Percentiles rank a stretch among this genome's conserved stretches.
phyloP scores from a whole-genome alignment of 2,113 vertebrate species.

The Microcebus lehilahytsara region DNA sequence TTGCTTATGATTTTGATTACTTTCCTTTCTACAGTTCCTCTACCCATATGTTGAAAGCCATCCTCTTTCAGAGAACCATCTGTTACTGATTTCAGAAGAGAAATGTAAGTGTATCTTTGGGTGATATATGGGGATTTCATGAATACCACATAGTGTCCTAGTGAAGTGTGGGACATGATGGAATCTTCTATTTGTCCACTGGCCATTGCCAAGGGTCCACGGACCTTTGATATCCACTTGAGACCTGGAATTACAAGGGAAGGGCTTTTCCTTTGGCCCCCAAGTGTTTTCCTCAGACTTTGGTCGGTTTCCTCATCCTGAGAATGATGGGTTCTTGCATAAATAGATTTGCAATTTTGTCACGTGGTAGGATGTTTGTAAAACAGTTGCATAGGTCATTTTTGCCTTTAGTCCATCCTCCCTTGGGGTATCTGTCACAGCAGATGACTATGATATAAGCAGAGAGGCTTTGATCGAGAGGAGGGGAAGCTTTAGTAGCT shows the following conservation, averaged over 20 bases:
- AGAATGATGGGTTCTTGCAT: not conserved
- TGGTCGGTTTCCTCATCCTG: not conserved
- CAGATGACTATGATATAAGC: not conserved
- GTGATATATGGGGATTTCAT: not conserved
- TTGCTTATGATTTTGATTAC: constrained; percentile 43
- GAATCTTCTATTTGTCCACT: not conserved
- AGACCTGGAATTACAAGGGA: not conserved
- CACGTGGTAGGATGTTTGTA: not conserved
- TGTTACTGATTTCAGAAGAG: constrained; percentile 94
- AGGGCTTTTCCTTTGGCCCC: not conserved
- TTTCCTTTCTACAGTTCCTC: constrained; percentile 89
- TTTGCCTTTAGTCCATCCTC: not conserved
- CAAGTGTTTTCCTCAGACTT: not conserved
- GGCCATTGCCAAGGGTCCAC: not conserved
- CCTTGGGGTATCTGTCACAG: not conserved
- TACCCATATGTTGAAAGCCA: constrained; percentile 83
- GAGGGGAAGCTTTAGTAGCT: not conserved
- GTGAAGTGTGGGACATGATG: not conserved
- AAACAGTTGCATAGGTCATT: not conserved
- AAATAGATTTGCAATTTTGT: not conserved
- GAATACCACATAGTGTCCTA: not conserved
- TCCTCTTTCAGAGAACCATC: constrained; percentile 85
- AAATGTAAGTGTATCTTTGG: constrained; percentile 89
- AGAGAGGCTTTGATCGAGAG: not conserved
- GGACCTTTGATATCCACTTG: not conserved